These are phyloP conservation scores for Wasmannia auropunctata DNA, from an alignment of 1,140 invertebrate genomes.

Conservation along the genomic window DNA sequence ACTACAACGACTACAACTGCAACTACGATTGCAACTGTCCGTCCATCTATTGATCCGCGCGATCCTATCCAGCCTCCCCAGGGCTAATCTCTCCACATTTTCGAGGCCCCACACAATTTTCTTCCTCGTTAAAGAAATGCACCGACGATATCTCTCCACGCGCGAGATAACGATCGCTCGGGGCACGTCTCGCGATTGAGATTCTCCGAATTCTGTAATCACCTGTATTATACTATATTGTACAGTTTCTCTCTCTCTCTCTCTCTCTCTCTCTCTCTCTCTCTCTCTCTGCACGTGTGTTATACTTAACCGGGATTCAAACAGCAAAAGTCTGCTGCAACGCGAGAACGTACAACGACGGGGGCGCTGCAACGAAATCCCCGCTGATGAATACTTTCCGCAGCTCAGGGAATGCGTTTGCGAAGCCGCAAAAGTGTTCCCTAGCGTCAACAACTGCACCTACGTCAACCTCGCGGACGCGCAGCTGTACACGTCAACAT, in stretches of 20 bases:
- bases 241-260: constrained; percentile 10
- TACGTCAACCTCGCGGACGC: constrained; percentile 50
- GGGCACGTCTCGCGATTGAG: background rate
- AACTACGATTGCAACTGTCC: constrained; percentile 36
- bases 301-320: background rate
- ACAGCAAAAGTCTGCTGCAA: background rate
- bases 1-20: constrained; percentile 32
- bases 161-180: background rate
- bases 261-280: too few species aligned
- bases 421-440: constrained; percentile 71
- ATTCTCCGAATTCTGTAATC: background rate
- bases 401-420: constrained; percentile 75
- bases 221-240: constrained; percentile 22
- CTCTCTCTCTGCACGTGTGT: background rate
- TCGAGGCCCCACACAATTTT: background rate
- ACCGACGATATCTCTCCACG: background rate
- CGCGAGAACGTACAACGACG: background rate
- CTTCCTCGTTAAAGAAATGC: background rate
- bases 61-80: background rate
- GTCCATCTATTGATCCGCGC: constrained; percentile 71
- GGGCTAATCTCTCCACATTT: constrained; percentile 12
- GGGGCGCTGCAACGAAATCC: background rate
- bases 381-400: constrained; percentile 22
- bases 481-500: constrained; percentile 76
- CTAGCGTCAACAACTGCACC: constrained; percentile 59